Conservation (phyloP, 1,140 invertebrate species). For the Trichonephila inaurata region DNA sequence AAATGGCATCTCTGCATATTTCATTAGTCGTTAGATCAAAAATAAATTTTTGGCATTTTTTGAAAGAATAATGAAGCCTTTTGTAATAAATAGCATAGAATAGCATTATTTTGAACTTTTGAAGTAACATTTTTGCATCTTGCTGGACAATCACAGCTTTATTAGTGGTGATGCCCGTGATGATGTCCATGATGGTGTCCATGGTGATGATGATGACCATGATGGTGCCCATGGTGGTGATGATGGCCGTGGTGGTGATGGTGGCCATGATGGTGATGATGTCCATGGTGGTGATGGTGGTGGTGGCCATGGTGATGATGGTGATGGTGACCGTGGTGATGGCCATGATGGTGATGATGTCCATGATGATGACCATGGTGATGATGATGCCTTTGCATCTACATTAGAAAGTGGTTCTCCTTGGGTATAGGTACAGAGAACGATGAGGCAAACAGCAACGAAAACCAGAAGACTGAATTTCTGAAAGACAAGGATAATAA, state of each 20-base stretch:
- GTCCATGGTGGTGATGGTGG: background rate
- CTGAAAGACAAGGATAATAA: background rate
- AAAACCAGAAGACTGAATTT: background rate
- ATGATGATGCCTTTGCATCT: conserved; percentile 47
- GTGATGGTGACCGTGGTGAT: conserved; percentile 17
- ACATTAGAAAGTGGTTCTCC: background rate
- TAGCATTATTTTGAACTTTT: too few species aligned
- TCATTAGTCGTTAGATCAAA: too few species aligned
- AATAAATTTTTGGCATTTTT: too few species aligned
- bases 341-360: conserved; percentile 15
- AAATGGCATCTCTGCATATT: too few species aligned
- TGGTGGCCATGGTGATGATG: background rate
- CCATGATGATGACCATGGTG: conserved; percentile 58
- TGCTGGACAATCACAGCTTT: background rate
- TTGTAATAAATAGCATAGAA: too few species aligned
- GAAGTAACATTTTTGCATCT: too few species aligned
- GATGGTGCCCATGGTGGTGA: conserved; percentile 20
- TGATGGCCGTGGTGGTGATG: background rate
- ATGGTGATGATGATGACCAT: conserved; percentile 27
- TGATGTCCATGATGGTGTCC: background rate
- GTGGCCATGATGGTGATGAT: background rate
- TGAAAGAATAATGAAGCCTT: too few species aligned
- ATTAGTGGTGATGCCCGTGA: conserved; percentile 34
- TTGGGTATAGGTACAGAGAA: background rate
- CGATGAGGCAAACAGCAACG: background rate